Evolutionary conservation across 2,888 invertebrate genomes (phyloP), one percentile per base, ranked within the genome.

Genomic region (Amorpha juglandis): DNA sequence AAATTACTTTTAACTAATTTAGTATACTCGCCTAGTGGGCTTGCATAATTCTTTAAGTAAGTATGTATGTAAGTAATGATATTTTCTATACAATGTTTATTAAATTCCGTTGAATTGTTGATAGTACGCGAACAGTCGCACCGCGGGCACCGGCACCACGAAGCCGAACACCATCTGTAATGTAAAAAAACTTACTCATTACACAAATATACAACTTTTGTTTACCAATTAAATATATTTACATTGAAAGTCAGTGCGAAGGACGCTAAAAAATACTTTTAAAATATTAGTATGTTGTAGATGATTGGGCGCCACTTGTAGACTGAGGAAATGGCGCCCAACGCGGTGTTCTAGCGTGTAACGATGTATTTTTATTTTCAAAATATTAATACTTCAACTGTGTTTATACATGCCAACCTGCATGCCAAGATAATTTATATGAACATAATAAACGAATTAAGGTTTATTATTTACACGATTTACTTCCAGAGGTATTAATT

Each of bases 1-100:
- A 91, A 94, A 94, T 95, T 94, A 94, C 92, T 93, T 94, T 94
- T 94, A 95, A 94, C 94, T 95, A 95, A 94, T 94, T 87, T 95
- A 94, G 94, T 95, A 94, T 94, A 94, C 95, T 94, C 88, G 91
- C 91, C 93, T 83, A 87, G 83, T 80, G 84, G 90, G 89, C 90
- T 89, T 84, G 89, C 86, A 87, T 86, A 86, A 83, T 82, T 84
- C 77, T 86, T 88, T 87, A 86, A 87, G 86, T 88, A 87, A 87
- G 85, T 88, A 88, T 84, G 85, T 89, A 86, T 82, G 83, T 91
- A 38, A 55, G 50, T 52, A 88, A 88, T 92, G 91, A 92, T 93
- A 92, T 91, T 90, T 82, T 84, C 90, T 92, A 89, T 89, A 90
- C 87, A 89, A 88, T 78, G 84, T 87, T 83, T 88, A 80, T 86